Evolutionary conservation across 2,797 vertebrate genomes (phyloP).

Genomic region (Hirundo rustica): DNA sequence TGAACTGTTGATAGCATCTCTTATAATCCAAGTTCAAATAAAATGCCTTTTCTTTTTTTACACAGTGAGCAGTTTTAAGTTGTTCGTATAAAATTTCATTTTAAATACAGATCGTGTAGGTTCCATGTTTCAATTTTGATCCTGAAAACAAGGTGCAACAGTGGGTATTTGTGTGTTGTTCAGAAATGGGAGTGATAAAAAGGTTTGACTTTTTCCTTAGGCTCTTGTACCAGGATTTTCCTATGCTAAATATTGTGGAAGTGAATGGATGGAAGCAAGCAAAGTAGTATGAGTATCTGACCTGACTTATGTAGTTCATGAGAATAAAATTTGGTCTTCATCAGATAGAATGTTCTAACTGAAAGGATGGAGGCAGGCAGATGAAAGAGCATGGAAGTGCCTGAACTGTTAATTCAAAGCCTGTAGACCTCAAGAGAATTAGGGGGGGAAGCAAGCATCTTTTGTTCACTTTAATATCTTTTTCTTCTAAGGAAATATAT

Average conservation of each 20-base stretch:
- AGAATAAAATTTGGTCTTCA: background rate
- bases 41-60: background rate
- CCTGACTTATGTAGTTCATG: background rate
- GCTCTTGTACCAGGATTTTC: background rate
- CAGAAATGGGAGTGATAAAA: background rate
- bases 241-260: background rate
- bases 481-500: background rate
- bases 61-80: background rate
- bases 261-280: background rate
- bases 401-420: background rate
- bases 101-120: background rate
- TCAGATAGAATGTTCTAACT: background rate
- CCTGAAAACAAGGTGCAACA: background rate
- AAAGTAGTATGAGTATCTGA: background rate
- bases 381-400: background rate
- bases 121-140: background rate
- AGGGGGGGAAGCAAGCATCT: background rate
- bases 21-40: background rate
- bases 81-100: background rate
- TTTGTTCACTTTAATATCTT: background rate
- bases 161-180: background rate
- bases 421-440: background rate
- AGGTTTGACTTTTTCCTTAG: background rate
- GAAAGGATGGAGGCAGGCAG: background rate
- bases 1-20: background rate